Base-by-base conservation (phyloP, 2,888 invertebrate species). In the Geotrupes spiniger region DNA sequence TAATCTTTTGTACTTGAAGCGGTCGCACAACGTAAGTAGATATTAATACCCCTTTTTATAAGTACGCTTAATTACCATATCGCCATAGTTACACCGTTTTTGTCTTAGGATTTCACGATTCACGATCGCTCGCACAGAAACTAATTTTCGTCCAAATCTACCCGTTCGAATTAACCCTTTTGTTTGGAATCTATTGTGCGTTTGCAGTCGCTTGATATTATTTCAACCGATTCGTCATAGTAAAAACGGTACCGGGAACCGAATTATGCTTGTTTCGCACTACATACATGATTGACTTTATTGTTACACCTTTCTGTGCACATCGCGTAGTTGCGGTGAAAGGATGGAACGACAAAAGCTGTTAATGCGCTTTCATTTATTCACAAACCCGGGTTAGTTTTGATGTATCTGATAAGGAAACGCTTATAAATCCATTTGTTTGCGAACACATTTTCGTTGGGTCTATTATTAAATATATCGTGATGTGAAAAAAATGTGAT, bases 41-140 rank as follows among this genome's bases (percentile, higher is more conserved):
- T 46, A 50, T 50, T 50, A 50, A 50, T 50, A 45, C 40, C 46
- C 50, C 37, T 50, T 50, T 50, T 50, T 50, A 50, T 40, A 46
- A 40, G 29, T 40, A 6, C 45, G 38, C 40, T 39, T 46, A 49
- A 48, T 48, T 48, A 48, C 49, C 39, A 38, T 39, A 44, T 37
- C 31, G 33, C 44, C 37, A 36, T 37, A 26, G 33, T 28, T 27
- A 40, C 42, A 28, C 25, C 39, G 27, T 53, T 53, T n/a, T 53
- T 53, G 53, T 51, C 52, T 33, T 37, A 10, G 31, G n/a, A 49
- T 26, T 42, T 38, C 42, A 51, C 42, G 44, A 50, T 53, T 50
- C 53, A 46, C 26, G 44, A 42, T 51, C 50, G 45, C 40, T 47
- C 53, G 47, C 50, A 50, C 40, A 47, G 53, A 51, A 53, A 43